Percentiles rank a stretch among this genome's conserved stretches.
phyloP scores from a whole-genome alignment of 2,113 vertebrate species.

The Verasper variegatus region DNA sequence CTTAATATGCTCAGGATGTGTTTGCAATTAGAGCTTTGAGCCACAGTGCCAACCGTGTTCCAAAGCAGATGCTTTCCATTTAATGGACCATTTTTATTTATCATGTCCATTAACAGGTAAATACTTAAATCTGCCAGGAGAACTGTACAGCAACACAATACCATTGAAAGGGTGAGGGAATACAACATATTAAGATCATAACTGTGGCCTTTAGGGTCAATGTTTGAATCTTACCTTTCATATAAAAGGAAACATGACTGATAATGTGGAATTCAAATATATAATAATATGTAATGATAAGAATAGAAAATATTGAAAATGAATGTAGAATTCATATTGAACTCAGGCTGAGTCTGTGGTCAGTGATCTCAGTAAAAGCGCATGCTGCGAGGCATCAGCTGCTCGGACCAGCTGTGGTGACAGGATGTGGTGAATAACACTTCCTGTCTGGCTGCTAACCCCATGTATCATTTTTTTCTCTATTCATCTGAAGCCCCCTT shows the following conservation, averaged over 20 bases:
- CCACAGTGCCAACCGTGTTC: background rate
- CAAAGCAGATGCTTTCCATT: background rate
- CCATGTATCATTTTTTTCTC: background rate
- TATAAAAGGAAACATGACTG: background rate
- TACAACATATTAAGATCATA: background rate
- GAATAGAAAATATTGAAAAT: too few relatives aligned
- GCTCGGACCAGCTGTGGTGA: conserved; percentile 26
- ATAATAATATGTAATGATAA: too few relatives aligned
- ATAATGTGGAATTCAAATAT: background rate
- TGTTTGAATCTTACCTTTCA: background rate
- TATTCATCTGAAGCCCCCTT: background rate
- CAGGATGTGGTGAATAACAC: conserved; percentile 56
- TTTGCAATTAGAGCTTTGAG: background rate
- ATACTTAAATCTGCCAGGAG: background rate
- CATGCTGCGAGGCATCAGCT: conserved; percentile 17
- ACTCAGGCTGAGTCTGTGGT: background rate
- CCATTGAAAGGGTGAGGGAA: background rate
- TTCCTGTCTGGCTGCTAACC: conserved; percentile 43
- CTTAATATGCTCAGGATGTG: background rate
- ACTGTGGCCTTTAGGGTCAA: background rate
- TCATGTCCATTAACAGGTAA: background rate
- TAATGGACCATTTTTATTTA: background rate
- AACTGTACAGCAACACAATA: background rate
- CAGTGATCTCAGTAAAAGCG: conserved; percentile 13
- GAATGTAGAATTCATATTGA: background rate